phyloP scores from a whole-genome alignment of 2,797 vertebrate species.

The Babyrousa celebensis region DNA sequence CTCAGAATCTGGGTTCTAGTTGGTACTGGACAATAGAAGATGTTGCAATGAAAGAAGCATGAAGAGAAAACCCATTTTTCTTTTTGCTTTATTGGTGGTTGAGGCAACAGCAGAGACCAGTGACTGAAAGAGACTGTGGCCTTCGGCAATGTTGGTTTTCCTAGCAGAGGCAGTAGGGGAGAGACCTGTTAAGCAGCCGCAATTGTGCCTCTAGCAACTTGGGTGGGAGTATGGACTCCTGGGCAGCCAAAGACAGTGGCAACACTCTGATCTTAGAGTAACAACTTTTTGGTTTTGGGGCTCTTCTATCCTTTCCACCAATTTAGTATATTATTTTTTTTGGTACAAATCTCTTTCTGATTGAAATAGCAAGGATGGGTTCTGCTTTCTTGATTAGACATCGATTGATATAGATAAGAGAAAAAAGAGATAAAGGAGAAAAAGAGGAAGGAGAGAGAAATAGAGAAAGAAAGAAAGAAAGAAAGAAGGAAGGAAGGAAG shows the following conservation, averaged over 20 bases:
- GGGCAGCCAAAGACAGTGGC: neutral
- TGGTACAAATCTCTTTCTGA: neutral
- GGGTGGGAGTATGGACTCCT: neutral
- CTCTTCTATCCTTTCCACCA: neutral
- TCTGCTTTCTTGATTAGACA: neutral
- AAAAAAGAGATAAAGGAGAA: neutral
- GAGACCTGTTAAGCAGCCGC: accelerated
- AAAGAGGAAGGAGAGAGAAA: neutral
- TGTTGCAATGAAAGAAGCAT: neutral
- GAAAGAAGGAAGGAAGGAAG: neutral
- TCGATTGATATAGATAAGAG: accelerated
- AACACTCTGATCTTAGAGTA: neutral
- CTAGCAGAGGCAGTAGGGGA: too few relatives aligned
- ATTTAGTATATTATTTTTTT: neutral
- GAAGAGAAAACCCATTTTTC: neutral
- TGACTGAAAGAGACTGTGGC: neutral
- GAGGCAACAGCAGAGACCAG: neutral
- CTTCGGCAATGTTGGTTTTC: neutral
- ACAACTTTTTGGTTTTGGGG: neutral
- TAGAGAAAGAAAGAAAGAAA: accelerated
- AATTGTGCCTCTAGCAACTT: neutral
- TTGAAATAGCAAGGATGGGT: neutral
- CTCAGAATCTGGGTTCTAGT: neutral
- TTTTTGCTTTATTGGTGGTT: neutral
- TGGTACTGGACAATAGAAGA: neutral